Conservation (phyloP, 2,888 invertebrate species). For the Lacanobia oleracea region DNA sequence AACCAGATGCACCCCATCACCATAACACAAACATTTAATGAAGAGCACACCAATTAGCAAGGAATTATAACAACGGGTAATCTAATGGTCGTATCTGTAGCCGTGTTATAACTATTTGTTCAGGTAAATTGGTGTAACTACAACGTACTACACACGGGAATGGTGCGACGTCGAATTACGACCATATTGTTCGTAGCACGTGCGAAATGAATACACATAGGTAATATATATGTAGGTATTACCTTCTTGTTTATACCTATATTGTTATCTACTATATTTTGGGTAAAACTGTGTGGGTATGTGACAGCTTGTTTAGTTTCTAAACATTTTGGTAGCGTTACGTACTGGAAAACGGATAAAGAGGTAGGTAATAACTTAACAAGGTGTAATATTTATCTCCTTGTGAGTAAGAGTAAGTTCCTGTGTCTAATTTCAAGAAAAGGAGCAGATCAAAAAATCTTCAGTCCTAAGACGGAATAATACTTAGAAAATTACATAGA, state of each 20-base stretch:
- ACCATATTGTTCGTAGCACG: conserved; percentile 48
- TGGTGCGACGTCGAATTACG: conserved; percentile 49
- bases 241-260: conserved; percentile 5
- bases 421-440: neutral
- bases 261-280: neutral
- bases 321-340: neutral
- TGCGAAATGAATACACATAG: conserved; percentile 41
- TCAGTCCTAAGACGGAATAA: neutral
- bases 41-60: conserved; percentile 48
- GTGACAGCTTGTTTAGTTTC: neutral
- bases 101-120: conserved; percentile 68
- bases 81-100: conserved; percentile 51
- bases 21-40: conserved; percentile 24
- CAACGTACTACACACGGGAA: conserved; percentile 43
- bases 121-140: conserved; percentile 73
- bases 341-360: neutral
- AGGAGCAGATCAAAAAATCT: neutral
- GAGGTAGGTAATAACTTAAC: neutral
- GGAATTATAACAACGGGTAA: conserved; percentile 55
- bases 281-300: conserved; percentile 1
- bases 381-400: neutral
- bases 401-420: neutral
- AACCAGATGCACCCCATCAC: neutral
- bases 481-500: too few species aligned
- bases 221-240: conserved; percentile 27